These are phyloP conservation scores for Balaeniceps rex DNA, from an alignment of 2,113 vertebrate genomes.

Conservation along the genomic window DNA sequence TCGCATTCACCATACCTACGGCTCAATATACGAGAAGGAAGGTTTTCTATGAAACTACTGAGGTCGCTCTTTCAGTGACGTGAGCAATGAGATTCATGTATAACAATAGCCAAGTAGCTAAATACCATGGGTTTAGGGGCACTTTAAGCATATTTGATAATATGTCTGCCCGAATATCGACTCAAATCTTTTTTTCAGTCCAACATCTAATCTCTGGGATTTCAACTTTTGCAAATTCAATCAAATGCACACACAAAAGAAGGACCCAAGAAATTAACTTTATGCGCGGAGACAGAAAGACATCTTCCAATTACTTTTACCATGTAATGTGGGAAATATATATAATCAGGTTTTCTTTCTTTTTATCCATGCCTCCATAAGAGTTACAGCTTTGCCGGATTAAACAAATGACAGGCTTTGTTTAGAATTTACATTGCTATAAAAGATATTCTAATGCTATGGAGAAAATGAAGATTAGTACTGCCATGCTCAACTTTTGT, in stretches of 20 bases:
- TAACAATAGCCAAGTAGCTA: background rate
- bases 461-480: slow-evolving; percentile 42
- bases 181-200: background rate
- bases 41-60: background rate
- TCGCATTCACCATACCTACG: background rate
- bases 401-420: background rate
- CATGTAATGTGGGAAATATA: background rate
- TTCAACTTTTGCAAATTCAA: background rate
- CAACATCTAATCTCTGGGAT: background rate
- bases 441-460: background rate
- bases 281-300: background rate
- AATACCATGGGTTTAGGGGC: background rate
- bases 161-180: background rate
- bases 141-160: background rate
- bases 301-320: background rate
- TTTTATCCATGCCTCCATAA: background rate
- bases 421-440: background rate
- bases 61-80: background rate
- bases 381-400: background rate
- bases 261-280: background rate
- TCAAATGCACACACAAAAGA: background rate
- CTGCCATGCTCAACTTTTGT: background rate
- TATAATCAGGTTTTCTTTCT: background rate
- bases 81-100: background rate
- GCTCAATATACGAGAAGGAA: background rate